These are phyloP conservation scores for Eupithecia centaureata DNA, from an alignment of 2,888 invertebrate genomes.

Conservation along the genomic window DNA sequence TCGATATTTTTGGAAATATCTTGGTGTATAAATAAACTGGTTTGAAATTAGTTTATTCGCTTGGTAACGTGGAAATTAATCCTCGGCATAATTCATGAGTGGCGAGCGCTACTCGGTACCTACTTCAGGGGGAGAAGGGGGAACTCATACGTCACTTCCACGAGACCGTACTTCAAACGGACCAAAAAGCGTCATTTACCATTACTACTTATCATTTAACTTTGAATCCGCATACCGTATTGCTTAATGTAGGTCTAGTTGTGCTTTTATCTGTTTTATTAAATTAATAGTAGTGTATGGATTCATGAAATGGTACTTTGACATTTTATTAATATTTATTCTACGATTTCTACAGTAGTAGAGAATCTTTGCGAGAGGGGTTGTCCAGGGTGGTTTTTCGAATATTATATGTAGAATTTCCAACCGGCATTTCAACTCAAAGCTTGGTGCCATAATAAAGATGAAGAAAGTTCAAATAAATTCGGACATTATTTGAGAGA, in stretches of 20 bases:
- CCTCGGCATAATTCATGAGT: conserved; percentile 55
- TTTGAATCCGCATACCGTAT: conserved; percentile 13
- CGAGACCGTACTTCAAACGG: conserved; percentile 45
- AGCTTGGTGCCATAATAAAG: conserved; percentile 28
- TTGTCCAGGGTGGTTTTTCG: neutral
- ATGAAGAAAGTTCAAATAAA: conserved; percentile 51
- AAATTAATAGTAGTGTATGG: neutral
- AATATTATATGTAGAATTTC: neutral
- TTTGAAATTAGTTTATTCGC: conserved; percentile 45
- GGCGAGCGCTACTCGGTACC: conserved; percentile 35
- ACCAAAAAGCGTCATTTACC: conserved; percentile 30
- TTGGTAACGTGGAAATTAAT: conserved; percentile 56
- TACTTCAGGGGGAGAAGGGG: conserved; percentile 20
- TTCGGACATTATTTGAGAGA: conserved; percentile 63
- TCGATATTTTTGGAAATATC: conserved; percentile 2
- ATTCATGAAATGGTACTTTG: neutral
- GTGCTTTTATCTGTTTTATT: conserved; percentile 7
- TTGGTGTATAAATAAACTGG: conserved; percentile 34
- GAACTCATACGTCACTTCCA: conserved; percentile 57
- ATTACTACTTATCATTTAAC: conserved; percentile 25
- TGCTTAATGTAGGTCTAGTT: neutral
- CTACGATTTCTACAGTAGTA: neutral
- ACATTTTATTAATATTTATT: neutral
- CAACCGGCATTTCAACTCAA: neutral
- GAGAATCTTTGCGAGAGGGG: neutral